These are phyloP conservation scores for Ruditapes philippinarum DNA, from an alignment of 1,140 invertebrate genomes.

Conservation along the genomic window DNA sequence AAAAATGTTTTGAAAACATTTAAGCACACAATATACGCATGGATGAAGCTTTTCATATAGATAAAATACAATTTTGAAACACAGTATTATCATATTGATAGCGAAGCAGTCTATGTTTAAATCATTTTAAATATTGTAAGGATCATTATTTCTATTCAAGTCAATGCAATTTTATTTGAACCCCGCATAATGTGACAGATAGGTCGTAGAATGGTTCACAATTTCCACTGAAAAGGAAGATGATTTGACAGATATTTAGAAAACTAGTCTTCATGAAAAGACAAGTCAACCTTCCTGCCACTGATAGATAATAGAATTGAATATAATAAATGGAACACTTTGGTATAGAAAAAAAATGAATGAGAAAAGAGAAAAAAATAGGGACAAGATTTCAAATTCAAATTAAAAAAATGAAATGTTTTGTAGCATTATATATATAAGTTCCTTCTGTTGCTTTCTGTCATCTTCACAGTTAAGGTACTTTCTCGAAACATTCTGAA, in stretches of 20 bases:
- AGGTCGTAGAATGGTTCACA: slow-evolving; percentile 20
- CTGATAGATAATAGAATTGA: neutral
- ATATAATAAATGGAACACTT: neutral
- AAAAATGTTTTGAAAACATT: slow-evolving; percentile 3
- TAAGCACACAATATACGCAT: slow-evolving; percentile 14
- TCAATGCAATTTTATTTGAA: slow-evolving; percentile 26
- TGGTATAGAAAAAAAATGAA: neutral
- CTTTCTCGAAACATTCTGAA: too few species aligned
- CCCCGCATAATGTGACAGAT: slow-evolving; percentile 22
- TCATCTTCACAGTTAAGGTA: too few species aligned
- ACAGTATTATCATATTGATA: slow-evolving; percentile 49
- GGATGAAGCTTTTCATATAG: slow-evolving; percentile 12
- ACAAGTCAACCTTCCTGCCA: slow-evolving; percentile 15
- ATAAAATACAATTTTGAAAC: slow-evolving; percentile 51
- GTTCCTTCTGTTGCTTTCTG: too few species aligned
- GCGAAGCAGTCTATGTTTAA: slow-evolving; percentile 44
- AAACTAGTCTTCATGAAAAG: slow-evolving; percentile 9
- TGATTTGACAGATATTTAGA: slow-evolving; percentile 48
- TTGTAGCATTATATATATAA: too few species aligned
- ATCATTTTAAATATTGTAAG: slow-evolving; percentile 45
- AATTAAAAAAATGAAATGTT: too few species aligned
- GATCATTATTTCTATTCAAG: slow-evolving; percentile 40
- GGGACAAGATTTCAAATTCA: too few species aligned
- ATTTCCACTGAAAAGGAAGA: slow-evolving; percentile 29
- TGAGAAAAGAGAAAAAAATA: too few species aligned